Conservation (phyloP, 2,888 invertebrate genomes). For the Tachina fera region DNA sequence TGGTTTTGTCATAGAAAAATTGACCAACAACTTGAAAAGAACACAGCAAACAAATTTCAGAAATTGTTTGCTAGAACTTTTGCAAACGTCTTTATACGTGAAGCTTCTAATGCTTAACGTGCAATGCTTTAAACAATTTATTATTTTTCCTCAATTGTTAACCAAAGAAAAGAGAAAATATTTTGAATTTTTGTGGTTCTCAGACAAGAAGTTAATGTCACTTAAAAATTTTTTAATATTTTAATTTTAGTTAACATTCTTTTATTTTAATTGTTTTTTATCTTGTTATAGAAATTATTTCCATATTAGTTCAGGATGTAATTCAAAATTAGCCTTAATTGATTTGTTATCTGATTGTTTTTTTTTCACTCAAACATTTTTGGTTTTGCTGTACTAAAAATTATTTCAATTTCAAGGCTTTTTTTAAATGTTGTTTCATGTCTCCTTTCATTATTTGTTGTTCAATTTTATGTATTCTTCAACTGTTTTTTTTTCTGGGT, state of each 20-base stretch:
- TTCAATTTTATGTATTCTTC: not conserved
- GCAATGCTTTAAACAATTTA: not conserved
- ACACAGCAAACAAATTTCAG: slow-evolving; percentile 3
- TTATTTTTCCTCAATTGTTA: slow-evolving; percentile 25
- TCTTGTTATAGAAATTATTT: too few species aligned
- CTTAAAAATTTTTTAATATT: not conserved
- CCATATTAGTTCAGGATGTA: too few species aligned
- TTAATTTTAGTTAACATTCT: not conserved
- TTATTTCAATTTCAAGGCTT: slow-evolving; percentile 45
- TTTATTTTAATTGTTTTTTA: not conserved
- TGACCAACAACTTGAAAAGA: slow-evolving; percentile 30
- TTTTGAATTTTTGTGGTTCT: slow-evolving; percentile 14
- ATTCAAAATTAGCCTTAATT: too few species aligned
- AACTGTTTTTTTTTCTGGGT: not conserved
- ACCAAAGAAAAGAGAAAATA: slow-evolving; percentile 14
- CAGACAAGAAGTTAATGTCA: not conserved
- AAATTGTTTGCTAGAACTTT: not conserved
- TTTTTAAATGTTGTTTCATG: not conserved
- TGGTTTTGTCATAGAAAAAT: slow-evolving; percentile 3
- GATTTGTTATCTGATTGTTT: too few species aligned
- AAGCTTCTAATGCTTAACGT: not conserved
- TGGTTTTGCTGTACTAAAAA: not conserved
- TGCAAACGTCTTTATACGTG: not conserved
- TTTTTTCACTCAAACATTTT: too few species aligned
- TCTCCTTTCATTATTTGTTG: not conserved